These are phyloP conservation scores for Hyalella azteca DNA, from an alignment of 2,888 invertebrate species.

Conservation along the genomic window DNA sequence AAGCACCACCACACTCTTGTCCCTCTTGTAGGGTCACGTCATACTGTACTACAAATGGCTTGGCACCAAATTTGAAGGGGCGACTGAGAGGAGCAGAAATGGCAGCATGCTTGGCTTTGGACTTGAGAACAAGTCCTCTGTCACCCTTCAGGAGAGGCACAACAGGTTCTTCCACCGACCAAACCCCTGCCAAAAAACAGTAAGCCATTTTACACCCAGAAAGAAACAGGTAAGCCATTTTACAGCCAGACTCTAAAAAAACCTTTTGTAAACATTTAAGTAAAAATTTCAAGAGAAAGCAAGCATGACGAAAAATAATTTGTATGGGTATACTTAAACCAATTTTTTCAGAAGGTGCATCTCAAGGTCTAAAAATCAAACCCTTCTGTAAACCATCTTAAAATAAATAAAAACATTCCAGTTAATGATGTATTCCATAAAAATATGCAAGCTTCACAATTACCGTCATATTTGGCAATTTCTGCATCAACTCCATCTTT, in stretches of 20 bases:
- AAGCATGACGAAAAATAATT: not conserved
- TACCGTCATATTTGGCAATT: slow-evolving; percentile 94
- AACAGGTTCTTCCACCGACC: slow-evolving; percentile 76
- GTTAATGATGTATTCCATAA: no score
- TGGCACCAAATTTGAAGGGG: slow-evolving; percentile 82
- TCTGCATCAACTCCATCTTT: slow-evolving; percentile 85
- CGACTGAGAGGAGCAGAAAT: slow-evolving; percentile 78
- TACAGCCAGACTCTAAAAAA: no score
- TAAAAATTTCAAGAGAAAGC: no score
- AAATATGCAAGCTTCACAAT: no score
- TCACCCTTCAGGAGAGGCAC: slow-evolving; percentile 82
- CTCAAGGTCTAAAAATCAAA: no score
- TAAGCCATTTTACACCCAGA: no score
- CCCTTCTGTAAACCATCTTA: no score
- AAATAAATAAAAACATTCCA: no score
- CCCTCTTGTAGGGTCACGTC: slow-evolving; percentile 92
- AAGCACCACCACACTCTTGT: slow-evolving; percentile 98
- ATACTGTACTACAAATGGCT: slow-evolving; percentile 84
- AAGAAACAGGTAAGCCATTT: no score
- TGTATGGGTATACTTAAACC: no score
- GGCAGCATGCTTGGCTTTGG: slow-evolving; percentile 96
- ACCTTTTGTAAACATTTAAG: no score
- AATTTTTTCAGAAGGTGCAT: no score
- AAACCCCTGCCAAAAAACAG: slow-evolving; percentile 70
- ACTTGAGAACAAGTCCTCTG: slow-evolving; percentile 84